These are phyloP conservation scores for Drosophila suzukii DNA, from an alignment of 1,140 invertebrate species.

Conservation along the genomic window DNA sequence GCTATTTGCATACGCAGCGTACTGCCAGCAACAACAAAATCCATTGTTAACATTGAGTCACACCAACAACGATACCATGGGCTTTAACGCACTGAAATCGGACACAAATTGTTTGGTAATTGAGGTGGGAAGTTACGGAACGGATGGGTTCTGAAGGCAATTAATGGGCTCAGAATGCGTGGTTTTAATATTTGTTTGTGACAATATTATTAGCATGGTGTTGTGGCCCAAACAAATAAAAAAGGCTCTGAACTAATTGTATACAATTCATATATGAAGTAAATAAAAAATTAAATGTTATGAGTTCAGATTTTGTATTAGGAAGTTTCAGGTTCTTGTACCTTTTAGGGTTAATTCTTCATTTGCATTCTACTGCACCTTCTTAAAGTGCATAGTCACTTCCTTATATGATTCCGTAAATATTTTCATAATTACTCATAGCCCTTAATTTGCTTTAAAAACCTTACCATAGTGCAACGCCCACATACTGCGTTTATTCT, in stretches of 20 bases:
- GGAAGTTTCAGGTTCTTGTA: too few relatives aligned
- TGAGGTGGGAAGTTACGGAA: constrained; percentile 26
- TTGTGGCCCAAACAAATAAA: neutral
- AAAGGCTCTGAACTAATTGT: neutral
- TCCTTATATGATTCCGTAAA: constrained; percentile 8
- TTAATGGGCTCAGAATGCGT: constrained; percentile 23
- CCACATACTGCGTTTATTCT: constrained; percentile 40
- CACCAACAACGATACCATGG: constrained; percentile 31
- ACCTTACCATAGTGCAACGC: constrained; percentile 55
- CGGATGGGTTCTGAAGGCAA: constrained; percentile 2
- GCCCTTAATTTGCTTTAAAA: constrained; percentile 41
- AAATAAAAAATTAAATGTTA: too few relatives aligned
- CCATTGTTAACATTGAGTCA: constrained; percentile 59
- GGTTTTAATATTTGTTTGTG: constrained; percentile 1
- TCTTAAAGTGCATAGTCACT: constrained; percentile 13
- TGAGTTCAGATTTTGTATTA: too few relatives aligned
- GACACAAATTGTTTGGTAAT: constrained; percentile 32
- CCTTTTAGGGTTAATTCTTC: neutral
- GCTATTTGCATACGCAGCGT: constrained; percentile 76
- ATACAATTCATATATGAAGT: too few relatives aligned
- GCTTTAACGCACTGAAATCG: constrained; percentile 10
- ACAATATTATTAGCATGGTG: neutral
- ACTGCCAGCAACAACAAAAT: constrained; percentile 37
- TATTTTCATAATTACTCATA: constrained; percentile 31
- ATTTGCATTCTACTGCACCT: neutral